These are phyloP conservation scores for Malurus splendens DNA, from an alignment of 2,797 vertebrate species.

Conservation along the genomic window DNA sequence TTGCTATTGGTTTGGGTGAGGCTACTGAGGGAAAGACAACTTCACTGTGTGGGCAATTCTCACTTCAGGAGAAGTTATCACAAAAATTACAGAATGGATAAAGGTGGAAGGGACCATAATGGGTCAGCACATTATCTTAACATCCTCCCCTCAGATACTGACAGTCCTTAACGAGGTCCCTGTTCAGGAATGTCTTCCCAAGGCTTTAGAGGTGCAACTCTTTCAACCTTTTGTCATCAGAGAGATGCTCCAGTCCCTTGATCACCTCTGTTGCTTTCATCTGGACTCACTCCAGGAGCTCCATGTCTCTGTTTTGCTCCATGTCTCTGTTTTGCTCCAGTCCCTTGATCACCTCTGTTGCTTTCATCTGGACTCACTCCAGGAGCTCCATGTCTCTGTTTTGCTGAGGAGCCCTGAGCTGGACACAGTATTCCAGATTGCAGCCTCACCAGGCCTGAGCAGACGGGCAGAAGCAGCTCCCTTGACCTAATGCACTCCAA, in stretches of 20 bases:
- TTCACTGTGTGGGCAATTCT: neutral
- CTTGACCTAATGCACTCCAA: neutral
- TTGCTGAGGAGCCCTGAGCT: neutral
- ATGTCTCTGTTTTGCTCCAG: too few relatives aligned
- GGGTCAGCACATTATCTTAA: too few relatives aligned
- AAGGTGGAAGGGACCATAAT: neutral
- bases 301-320: neutral
- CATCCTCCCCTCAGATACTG: neutral
- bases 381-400: neutral
- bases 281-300: neutral
- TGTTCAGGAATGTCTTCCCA: neutral
- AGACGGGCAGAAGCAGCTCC: neutral
- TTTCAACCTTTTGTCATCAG: neutral
- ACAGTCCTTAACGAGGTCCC: neutral
- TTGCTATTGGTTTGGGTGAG: neutral
- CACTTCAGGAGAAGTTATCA: neutral
- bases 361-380: fast-evolving
- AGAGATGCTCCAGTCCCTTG: neutral
- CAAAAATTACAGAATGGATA: neutral
- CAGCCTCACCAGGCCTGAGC: neutral
- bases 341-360: neutral
- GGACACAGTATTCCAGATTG: neutral
- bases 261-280: neutral
- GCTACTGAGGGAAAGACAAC: neutral
- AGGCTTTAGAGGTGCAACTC: neutral